Conservation (phyloP, 2,113 vertebrate species). For the Burhinus bistriatus region DNA sequence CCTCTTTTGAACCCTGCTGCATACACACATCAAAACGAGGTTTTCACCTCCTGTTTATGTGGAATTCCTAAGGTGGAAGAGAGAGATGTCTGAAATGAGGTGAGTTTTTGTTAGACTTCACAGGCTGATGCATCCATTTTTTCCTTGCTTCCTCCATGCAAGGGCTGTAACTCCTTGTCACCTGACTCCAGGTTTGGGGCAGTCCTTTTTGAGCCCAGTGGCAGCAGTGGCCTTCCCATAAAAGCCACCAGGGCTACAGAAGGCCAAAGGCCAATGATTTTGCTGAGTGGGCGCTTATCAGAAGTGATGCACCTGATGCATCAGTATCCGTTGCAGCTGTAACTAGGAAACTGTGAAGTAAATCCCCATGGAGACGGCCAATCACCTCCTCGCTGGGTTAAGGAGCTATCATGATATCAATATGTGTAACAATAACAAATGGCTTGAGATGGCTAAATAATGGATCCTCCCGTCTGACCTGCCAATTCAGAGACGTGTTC, state of each 20-base stretch:
- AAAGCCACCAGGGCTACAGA: not conserved
- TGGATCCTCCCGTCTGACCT: conserved; percentile 39
- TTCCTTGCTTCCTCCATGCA: not conserved
- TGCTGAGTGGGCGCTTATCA: not conserved
- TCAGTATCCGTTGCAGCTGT: not conserved
- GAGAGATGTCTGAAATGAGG: not conserved
- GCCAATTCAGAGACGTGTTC: conserved; percentile 22
- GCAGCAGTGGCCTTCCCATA: not conserved
- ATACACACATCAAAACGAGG: not conserved
- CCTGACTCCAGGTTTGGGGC: not conserved
- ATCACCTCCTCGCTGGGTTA: conserved; percentile 45
- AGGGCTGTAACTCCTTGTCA: not conserved
- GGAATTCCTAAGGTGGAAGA: not conserved
- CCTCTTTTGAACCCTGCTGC: not conserved
- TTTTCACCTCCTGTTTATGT: not conserved
- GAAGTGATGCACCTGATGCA: conserved; percentile 3
- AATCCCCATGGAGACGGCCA: conserved; percentile 72
- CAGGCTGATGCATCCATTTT: not conserved
- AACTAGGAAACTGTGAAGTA: conserved; percentile 55
- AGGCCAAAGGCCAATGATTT: not conserved
- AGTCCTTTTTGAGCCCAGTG: not conserved
- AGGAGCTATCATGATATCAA: conserved; percentile 59
- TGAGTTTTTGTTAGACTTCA: not conserved
- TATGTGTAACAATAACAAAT: conserved; percentile 68
- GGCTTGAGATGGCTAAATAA: conserved; percentile 71